Percentiles rank a stretch among this genome's conserved stretches.
phyloP scores from a whole-genome alignment of 2,888 invertebrate species.

The Limenitis camilla region DNA sequence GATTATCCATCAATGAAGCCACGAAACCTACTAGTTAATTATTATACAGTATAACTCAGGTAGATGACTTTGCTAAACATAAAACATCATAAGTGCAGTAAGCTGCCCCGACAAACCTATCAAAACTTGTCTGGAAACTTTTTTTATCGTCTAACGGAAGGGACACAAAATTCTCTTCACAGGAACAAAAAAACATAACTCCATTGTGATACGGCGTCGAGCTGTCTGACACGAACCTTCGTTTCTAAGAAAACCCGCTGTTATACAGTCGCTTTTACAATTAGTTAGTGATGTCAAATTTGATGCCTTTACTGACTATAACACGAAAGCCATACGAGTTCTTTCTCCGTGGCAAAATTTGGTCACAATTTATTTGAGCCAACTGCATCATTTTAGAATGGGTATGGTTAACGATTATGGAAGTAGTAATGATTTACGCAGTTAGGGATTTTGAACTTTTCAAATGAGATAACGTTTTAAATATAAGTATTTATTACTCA shows the following conservation, averaged over 20 bases:
- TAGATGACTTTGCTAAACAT: constrained; percentile 39
- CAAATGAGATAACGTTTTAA: too few species aligned
- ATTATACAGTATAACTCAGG: constrained; percentile 36
- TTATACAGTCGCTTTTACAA: constrained; percentile 10
- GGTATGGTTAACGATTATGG: not conserved
- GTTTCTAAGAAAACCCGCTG: constrained; percentile 53
- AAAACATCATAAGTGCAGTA: constrained; percentile 54
- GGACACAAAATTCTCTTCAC: constrained; percentile 45
- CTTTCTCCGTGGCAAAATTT: not conserved
- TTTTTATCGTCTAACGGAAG: constrained; percentile 52
- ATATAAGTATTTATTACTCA: too few species aligned
- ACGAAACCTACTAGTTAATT: constrained; percentile 1
- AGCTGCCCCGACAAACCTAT: constrained; percentile 44
- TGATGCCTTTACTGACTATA: not conserved
- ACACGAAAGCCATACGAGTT: not conserved
- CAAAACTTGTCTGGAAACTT: constrained; percentile 53
- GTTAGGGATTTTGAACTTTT: not conserved
- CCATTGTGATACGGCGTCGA: constrained; percentile 67
- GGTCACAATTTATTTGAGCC: not conserved
- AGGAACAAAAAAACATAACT: constrained; percentile 51
- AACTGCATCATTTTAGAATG: not conserved
- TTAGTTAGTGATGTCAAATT: constrained; percentile 5
- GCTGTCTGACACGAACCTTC: constrained; percentile 60
- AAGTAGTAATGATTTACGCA: not conserved
- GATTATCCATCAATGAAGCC: too few species aligned